These are phyloP conservation scores for Catocala fraxini DNA, from an alignment of 2,888 invertebrate species.

Conservation along the genomic window DNA sequence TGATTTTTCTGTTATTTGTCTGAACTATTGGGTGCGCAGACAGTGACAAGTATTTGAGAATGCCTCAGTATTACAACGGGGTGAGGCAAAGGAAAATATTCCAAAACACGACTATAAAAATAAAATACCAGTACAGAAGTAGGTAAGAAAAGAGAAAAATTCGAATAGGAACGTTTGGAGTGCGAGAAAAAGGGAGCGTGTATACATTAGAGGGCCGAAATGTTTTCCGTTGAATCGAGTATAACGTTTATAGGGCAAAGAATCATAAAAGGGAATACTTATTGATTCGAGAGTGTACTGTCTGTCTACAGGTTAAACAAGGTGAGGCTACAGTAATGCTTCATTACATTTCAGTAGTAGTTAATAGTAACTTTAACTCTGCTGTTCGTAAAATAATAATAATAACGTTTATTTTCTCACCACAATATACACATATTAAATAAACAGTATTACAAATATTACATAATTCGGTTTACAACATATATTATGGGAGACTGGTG, in stretches of 20 bases:
- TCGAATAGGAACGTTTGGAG: conserved; percentile 67
- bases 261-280: conserved; percentile 47
- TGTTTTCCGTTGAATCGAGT: conserved; percentile 58
- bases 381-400: too few relatives aligned
- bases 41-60: conserved; percentile 61
- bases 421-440: too few relatives aligned
- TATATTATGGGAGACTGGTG: too few relatives aligned
- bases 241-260: conserved; percentile 46
- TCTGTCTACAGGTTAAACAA: conserved; percentile 28
- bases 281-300: conserved; percentile 35
- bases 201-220: conserved; percentile 57
- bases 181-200: conserved; percentile 56
- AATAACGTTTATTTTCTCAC: too few relatives aligned
- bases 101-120: conserved; percentile 74
- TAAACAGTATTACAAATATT: too few relatives aligned
- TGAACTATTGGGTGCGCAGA: conserved; percentile 43
- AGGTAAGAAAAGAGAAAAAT: conserved; percentile 67
- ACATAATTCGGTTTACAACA: too few relatives aligned
- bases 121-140: conserved; percentile 70
- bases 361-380: too few relatives aligned
- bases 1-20: conserved; percentile 46
- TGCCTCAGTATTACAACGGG: conserved; percentile 65
- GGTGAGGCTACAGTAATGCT: conserved; percentile 14
- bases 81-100: conserved; percentile 68
- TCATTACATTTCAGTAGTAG: background rate